Evolutionary conservation across 1,140 invertebrate species (phyloP).

Genomic region (Drosophila paulistorum): DNA sequence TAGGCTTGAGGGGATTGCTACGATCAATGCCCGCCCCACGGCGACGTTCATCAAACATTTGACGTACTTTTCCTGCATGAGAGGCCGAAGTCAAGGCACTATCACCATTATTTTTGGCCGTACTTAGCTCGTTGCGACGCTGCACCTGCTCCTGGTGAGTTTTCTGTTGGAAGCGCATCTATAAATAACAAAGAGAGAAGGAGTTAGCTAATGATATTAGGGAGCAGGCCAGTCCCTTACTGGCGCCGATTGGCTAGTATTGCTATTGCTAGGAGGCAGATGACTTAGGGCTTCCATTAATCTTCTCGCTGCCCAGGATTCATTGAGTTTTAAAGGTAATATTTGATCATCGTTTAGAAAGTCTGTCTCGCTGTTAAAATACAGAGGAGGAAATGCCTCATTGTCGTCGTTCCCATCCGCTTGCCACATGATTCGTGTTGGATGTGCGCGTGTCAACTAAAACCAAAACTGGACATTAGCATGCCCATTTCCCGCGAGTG

Average conservation of each 20-base stretch:
- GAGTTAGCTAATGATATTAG: not conserved
- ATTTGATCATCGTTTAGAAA: slow-evolving; percentile 52
- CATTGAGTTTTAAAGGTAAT: slow-evolving; percentile 84
- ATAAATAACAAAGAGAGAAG: slow-evolving; percentile 8
- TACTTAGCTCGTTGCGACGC: slow-evolving; percentile 55
- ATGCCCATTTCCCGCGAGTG: slow-evolving; percentile 61
- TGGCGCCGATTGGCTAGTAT: slow-evolving; percentile 61
- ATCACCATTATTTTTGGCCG: slow-evolving; percentile 12
- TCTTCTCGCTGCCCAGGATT: slow-evolving; percentile 85
- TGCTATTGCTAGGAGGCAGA: slow-evolving; percentile 53
- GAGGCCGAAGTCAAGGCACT: slow-evolving; percentile 15
- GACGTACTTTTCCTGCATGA: slow-evolving; percentile 84
- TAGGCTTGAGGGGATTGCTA: slow-evolving; percentile 91
- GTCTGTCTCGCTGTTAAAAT: slow-evolving; percentile 2
- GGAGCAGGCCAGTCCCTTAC: slow-evolving; percentile 31
- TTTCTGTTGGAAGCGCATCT: slow-evolving; percentile 81
- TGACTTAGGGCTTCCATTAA: slow-evolving; percentile 78
- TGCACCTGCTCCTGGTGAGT: slow-evolving; percentile 70
- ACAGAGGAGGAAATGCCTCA: slow-evolving; percentile 1
- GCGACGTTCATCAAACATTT: slow-evolving; percentile 91
- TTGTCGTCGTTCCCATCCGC: slow-evolving; percentile 44
- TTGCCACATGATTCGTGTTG: slow-evolving; percentile 52
- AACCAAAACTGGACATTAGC: slow-evolving; percentile 64
- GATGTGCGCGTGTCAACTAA: slow-evolving; percentile 62
- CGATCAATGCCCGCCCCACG: slow-evolving; percentile 90